Percentiles rank a stretch among this genome's conserved stretches.
Evolutionary conservation across 92 coral and sea anemone species (phyloP).

Genomic region (Actinernus sp.): DNA sequence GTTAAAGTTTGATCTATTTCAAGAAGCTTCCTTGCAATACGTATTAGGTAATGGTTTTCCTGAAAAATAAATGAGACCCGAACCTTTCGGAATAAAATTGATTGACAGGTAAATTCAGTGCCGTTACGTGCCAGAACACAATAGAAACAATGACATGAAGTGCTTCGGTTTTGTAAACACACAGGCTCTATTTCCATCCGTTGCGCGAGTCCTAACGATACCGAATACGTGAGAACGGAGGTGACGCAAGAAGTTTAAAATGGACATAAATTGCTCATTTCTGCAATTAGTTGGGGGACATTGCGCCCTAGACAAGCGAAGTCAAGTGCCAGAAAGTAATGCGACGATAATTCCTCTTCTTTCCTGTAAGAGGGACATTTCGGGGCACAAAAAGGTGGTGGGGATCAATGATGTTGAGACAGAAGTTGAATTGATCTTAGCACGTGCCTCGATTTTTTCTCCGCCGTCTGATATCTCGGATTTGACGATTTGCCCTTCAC

Average conservation of each 20-base stretch:
- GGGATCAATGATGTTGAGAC: slow-evolving; percentile 23
- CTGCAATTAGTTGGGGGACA: slow-evolving; percentile 45
- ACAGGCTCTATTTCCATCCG: no score
- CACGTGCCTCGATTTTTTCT: slow-evolving; percentile 47
- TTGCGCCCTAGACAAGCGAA: slow-evolving; percentile 13
- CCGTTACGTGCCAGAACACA: no score
- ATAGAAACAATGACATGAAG: no score
- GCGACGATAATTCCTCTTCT: slow-evolving; percentile 37
- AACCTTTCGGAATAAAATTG: no score
- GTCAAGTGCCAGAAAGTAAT: slow-evolving; percentile 4
- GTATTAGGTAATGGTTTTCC: no score
- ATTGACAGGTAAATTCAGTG: no score
- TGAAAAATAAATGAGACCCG: no score
- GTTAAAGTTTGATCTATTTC: no score
- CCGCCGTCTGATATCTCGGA: slow-evolving; percentile 35
- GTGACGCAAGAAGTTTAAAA: slow-evolving; percentile 2
- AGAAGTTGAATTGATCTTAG: slow-evolving; percentile 61
- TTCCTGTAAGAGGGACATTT: slow-evolving; percentile 40
- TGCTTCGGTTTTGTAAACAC: no score
- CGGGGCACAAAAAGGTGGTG: slow-evolving; percentile 31
- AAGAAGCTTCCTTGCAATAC: no score
- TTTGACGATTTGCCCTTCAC: slow-evolving; percentile 59
- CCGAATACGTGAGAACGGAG: slow-evolving; percentile 4
- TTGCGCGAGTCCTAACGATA: no score
- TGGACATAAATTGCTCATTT: slow-evolving; percentile 2